These are phyloP conservation scores for Saccostrea cuccullata DNA, from an alignment of 1,140 invertebrate genomes.

Conservation along the genomic window DNA sequence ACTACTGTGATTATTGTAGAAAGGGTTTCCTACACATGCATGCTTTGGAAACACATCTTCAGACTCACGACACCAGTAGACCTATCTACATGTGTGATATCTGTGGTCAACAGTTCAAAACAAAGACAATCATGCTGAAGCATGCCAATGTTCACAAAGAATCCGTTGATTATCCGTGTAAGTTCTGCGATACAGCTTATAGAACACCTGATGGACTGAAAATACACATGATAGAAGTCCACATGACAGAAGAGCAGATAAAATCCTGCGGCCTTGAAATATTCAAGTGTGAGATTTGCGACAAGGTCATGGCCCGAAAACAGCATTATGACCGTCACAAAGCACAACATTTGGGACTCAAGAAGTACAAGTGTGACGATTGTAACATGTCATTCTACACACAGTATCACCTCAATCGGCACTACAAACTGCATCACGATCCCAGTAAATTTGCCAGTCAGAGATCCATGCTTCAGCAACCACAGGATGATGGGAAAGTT, in stretches of 20 bases:
- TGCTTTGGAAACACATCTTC: constrained; percentile 27
- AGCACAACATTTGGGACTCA: constrained; percentile 34
- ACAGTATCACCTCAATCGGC: constrained; percentile 40
- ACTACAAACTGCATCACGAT: constrained; percentile 11
- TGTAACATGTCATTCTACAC: constrained; percentile 34
- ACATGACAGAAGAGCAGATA: constrained; percentile 42
- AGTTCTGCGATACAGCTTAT: constrained; percentile 39
- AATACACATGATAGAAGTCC: constrained; percentile 39
- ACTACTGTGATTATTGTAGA: constrained; percentile 14
- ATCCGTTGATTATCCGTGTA: constrained; percentile 28
- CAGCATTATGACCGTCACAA: constrained; percentile 38
- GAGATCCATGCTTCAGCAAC: neutral
- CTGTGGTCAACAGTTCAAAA: constrained; percentile 37
- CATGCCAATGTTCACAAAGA: constrained; percentile 37
- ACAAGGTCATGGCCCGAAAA: constrained; percentile 28
- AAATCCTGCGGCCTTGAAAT: constrained; percentile 24
- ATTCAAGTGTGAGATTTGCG: constrained; percentile 36
- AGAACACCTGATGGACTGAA: constrained; percentile 36
- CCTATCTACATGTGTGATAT: constrained; percentile 16
- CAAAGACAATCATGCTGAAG: neutral
- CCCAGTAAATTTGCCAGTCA: neutral
- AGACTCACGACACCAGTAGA: constrained; percentile 1
- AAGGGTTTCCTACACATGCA: constrained; percentile 31
- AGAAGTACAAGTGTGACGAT: constrained; percentile 36
- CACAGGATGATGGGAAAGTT: neutral